Conservation (phyloP, 2,888 invertebrate species). For the Asteroscopus sphinx region DNA sequence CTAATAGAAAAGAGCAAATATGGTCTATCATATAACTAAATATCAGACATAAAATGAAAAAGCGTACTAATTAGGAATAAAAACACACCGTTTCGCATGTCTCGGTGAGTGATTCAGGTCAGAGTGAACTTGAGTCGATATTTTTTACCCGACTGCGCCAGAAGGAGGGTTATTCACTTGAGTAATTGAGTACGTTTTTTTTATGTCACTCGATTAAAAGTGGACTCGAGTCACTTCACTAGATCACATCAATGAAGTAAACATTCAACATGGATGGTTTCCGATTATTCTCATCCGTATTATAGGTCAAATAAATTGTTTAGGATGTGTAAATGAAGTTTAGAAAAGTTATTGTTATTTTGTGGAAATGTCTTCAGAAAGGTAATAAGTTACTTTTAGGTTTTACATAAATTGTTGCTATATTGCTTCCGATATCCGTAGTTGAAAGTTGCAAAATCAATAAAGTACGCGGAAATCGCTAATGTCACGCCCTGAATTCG, state of each 20-base stretch:
- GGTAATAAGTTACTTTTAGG: constrained; percentile 72
- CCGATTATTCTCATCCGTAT: constrained; percentile 75
- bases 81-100: too few species aligned
- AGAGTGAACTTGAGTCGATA: too few species aligned
- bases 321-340: constrained; percentile 75
- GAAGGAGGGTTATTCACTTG: too few species aligned
- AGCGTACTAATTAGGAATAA: too few species aligned
- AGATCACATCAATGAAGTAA: constrained; percentile 79
- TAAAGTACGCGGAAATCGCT: constrained; percentile 89
- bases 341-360: constrained; percentile 64
- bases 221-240: too few species aligned
- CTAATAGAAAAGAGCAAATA: too few species aligned
- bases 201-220: too few species aligned
- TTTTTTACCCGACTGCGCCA: too few species aligned
- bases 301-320: constrained; percentile 81
- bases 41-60: too few species aligned
- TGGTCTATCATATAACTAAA: too few species aligned
- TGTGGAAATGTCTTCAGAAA: constrained; percentile 86
- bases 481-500: constrained; percentile 89
- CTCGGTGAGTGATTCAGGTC: too few species aligned
- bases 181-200: too few species aligned
- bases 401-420: constrained; percentile 67
- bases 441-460: constrained; percentile 89
- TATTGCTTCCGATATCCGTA: constrained; percentile 78
- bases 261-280: constrained; percentile 89